Evolutionary conservation across 2,113 vertebrate species (phyloP).

Genomic region (Tetrao urogallus): DNA sequence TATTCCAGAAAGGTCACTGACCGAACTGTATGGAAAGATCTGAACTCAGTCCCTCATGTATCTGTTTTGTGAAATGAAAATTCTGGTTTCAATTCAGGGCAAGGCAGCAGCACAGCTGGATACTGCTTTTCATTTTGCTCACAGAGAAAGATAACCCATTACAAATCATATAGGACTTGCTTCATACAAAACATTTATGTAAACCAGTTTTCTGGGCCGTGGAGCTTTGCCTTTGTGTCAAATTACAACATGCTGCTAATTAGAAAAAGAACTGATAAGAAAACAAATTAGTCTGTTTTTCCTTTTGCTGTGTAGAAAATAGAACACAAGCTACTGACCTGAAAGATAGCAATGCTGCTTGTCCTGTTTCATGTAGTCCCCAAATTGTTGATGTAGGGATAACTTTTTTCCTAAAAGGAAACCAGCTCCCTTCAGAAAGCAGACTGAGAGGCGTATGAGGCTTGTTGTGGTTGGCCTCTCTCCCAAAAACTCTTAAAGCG

Average conservation of each 20-base stretch:
- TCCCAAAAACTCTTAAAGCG: not conserved
- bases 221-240: not conserved
- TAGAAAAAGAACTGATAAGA: not conserved
- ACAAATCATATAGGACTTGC: accelerated
- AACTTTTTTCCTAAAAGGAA: not conserved
- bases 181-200: accelerated
- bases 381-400: not conserved
- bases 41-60: accelerated
- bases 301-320: accelerated
- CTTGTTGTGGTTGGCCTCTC: not conserved
- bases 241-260: not conserved
- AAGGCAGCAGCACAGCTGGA: accelerated
- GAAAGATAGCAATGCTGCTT: accelerated
- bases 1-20: accelerated
- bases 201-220: accelerated
- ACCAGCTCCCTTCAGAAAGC: not conserved
- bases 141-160: no score
- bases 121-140: not conserved
- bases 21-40: accelerated
- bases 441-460: not conserved
- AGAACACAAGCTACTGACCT: not conserved
- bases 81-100: accelerated
- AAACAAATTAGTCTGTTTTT: not conserved
- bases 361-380: not conserved
- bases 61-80: not conserved